A percentile compares a stretch with the other conserved stretches of the same genome.
Conservation (phyloP, 2,797 vertebrate genomes). For the Hyperoplus immaculatus region DNA sequence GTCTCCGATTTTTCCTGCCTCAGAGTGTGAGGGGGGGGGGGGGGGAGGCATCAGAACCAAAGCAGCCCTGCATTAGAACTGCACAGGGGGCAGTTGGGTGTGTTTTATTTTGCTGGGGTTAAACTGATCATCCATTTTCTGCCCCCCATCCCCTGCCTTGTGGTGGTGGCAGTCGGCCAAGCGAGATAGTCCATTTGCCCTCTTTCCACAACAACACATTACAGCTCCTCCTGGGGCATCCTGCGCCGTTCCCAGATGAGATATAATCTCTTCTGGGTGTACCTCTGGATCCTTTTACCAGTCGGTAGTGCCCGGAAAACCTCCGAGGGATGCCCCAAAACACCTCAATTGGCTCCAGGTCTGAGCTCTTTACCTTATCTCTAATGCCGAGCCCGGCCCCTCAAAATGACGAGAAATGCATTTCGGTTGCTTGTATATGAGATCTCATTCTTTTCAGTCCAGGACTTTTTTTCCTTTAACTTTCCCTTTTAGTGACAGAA, state of each 20-base stretch:
- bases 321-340: conserved; percentile 1
- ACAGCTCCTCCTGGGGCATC: not conserved
- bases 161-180: not conserved
- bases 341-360: not conserved
- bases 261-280: not conserved
- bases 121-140: not conserved
- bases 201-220: not conserved
- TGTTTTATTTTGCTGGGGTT: not conserved
- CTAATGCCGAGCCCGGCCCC: not conserved
- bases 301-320: conserved; percentile 1
- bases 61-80: not conserved
- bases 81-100: not conserved
- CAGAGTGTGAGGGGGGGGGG: not conserved
- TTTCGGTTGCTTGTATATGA: not conserved
- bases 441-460: not conserved
- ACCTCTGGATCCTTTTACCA: not conserved
- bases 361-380: not conserved
- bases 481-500: not conserved
- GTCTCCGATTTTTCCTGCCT: not conserved
- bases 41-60: not conserved
- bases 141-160: not conserved
- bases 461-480: not conserved
- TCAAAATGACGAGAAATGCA: not conserved
- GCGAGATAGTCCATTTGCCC: no score
- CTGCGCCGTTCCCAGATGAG: not conserved